phyloP scores from a whole-genome alignment of 2,797 vertebrate genomes.

The Pachyuromys duprasi region DNA sequence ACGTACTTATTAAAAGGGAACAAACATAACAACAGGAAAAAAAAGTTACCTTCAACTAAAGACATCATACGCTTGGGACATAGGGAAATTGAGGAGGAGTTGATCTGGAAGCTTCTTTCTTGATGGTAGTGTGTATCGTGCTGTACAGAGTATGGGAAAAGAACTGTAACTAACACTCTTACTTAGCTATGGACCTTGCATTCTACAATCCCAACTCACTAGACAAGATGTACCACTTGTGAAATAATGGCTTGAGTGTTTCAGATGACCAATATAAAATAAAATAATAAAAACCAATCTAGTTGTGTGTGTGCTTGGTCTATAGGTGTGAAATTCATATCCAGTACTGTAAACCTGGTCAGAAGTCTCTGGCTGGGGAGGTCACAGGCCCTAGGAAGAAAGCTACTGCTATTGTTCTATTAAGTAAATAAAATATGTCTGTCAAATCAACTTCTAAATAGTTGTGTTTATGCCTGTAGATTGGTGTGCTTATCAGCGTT shows the following conservation, averaged over 20 bases:
- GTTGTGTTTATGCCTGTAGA: neutral
- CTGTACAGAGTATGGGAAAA: neutral
- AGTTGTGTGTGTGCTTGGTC: neutral
- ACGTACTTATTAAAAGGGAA: constrained; percentile 21
- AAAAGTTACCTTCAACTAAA: neutral
- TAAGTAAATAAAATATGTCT: neutral
- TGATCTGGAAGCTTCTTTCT: neutral
- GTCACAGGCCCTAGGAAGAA: neutral
- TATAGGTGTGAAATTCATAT: neutral
- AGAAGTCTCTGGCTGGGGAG: neutral
- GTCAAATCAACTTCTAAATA: neutral
- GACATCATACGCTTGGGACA: neutral
- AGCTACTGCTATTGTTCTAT: neutral
- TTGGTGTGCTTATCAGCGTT: neutral
- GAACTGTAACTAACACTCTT: neutral
- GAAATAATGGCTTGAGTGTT: neutral
- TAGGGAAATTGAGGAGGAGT: neutral
- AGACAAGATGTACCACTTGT: neutral
- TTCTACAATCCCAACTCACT: too few species aligned
- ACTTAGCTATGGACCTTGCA: neutral
- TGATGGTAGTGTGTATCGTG: neutral
- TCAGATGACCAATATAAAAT: too few species aligned
- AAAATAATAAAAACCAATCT: too few species aligned
- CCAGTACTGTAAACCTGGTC: neutral
- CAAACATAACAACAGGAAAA: neutral